Base-by-base conservation (phyloP, 2,888 invertebrate genomes). In the Thereva nobilitata region DNA sequence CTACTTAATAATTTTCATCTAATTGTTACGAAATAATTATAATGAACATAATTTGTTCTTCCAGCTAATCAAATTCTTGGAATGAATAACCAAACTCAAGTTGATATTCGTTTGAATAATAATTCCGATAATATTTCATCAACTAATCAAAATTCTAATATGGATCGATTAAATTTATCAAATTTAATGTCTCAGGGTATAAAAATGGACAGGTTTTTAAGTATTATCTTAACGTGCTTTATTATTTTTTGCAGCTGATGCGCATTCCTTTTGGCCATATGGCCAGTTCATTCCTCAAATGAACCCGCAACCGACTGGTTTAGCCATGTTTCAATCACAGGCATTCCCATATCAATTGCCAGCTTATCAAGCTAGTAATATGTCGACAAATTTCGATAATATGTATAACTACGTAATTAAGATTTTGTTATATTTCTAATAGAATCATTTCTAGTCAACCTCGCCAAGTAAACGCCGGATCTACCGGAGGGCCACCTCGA, bases 41-140 rank as follows among this genome's bases (percentile, higher is more conserved):
- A 50, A 63, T 10, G 4, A 40, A 44, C 64, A 63, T 49, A 23
- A 53, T 4, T 34, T 56, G 4, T 64, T 65, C 67, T 10, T 68
- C 45, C 45, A 74, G 75, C 73, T 70, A 75, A 74, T 53, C 74
- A 75, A 74, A 75, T 75, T 71, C 72, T 75, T 66, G 75, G 75
- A 66, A 70, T 71, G 68, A 71, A 71, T 59, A 71, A 71, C 67
- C 47, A 50, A 57, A 38, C 67, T 35, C 57, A 53, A 69, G 66
- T 66, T 59, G 67, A 59, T 47, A 37, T 59, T 9, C 57, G 57
- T 59, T 59, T 59, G 47, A 45, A 59, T 44, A 59, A 10, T 38
- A 59, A 6, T 12, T 47, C 45, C 23, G 57, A 59, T 5, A 47
- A 5, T 37, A 59, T 59, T 59, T 59, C 57, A 23, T 23, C 23